Evolutionary conservation across 2,888 invertebrate species (phyloP).

Genomic region (Calephelis perditalis): DNA sequence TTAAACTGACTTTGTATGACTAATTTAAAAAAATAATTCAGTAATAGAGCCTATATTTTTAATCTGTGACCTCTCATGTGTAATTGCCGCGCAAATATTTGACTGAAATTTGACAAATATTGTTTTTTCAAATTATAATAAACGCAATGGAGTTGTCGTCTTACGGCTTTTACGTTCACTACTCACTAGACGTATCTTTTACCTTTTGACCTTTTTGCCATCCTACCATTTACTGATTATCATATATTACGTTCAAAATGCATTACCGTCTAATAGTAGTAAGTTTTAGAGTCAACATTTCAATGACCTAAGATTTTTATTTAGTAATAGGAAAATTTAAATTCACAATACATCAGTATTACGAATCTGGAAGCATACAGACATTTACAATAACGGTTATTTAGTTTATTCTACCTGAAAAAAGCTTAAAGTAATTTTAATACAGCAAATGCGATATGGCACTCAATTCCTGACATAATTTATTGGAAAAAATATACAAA

Average conservation of each 20-base stretch:
- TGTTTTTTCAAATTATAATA: slow-evolving; percentile 9
- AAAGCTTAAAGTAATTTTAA: too few relatives aligned
- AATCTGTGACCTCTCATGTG: slow-evolving; percentile 1
- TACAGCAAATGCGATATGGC: too few relatives aligned
- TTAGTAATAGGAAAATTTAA: background rate
- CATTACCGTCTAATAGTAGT: slow-evolving; percentile 4
- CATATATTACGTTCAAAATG: background rate
- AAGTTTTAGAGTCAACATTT: slow-evolving; percentile 8
- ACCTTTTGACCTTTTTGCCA: slow-evolving; percentile 8
- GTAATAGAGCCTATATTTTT: background rate
- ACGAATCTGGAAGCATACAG: too few relatives aligned
- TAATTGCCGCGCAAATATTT: slow-evolving; percentile 8
- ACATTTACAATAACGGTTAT: too few relatives aligned
- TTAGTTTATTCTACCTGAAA: too few relatives aligned
- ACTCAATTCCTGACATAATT: too few relatives aligned
- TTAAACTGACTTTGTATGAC: background rate
- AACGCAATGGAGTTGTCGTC: slow-evolving; percentile 9
- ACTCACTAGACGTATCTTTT: slow-evolving; percentile 3
- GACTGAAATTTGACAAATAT: slow-evolving; percentile 1
- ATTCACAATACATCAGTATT: background rate
- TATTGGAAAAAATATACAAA: too few relatives aligned
- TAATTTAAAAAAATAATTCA: background rate
- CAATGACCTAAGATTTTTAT: slow-evolving; percentile 1
- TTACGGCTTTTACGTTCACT: slow-evolving; percentile 10
- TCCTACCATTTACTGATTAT: slow-evolving; percentile 8